phyloP scores from a whole-genome alignment of 2,888 invertebrate genomes.

The Spodoptera picta region DNA sequence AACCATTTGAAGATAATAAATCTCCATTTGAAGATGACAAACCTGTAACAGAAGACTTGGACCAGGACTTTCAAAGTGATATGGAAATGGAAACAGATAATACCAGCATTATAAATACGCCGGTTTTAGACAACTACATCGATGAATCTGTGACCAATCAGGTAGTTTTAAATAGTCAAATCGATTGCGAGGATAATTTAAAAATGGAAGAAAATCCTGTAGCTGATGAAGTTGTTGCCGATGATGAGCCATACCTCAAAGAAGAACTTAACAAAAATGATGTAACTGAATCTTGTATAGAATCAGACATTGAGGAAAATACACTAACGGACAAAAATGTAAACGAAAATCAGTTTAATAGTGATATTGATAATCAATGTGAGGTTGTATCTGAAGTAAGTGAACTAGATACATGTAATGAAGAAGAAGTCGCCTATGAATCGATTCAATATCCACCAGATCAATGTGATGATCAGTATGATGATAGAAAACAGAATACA shows the following conservation, averaged over 20 bases:
- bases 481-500: constrained; percentile 8
- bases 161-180: not conserved
- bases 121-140: constrained; percentile 8
- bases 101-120: not conserved
- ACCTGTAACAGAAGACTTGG: not conserved
- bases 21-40: too few relatives aligned
- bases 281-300: constrained; percentile 1
- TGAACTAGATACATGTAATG: constrained; percentile 14
- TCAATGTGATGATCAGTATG: constrained; percentile 8
- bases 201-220: constrained; percentile 11
- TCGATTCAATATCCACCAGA: constrained; percentile 7
- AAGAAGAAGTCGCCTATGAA: constrained; percentile 16
- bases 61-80: not conserved
- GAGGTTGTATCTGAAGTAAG: constrained; percentile 19
- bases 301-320: constrained; percentile 4
- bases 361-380: constrained; percentile 13
- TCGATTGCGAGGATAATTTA: constrained; percentile 2
- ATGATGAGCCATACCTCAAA: not conserved
- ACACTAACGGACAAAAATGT: constrained; percentile 3
- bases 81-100: not conserved
- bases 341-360: constrained; percentile 7
- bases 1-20: not conserved
- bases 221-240: not conserved
- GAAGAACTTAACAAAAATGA: constrained; percentile 9
- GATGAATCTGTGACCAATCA: constrained; percentile 3